Conservation (phyloP, 2,888 invertebrate genomes). For the Synanthedon andrenaeformis region DNA sequence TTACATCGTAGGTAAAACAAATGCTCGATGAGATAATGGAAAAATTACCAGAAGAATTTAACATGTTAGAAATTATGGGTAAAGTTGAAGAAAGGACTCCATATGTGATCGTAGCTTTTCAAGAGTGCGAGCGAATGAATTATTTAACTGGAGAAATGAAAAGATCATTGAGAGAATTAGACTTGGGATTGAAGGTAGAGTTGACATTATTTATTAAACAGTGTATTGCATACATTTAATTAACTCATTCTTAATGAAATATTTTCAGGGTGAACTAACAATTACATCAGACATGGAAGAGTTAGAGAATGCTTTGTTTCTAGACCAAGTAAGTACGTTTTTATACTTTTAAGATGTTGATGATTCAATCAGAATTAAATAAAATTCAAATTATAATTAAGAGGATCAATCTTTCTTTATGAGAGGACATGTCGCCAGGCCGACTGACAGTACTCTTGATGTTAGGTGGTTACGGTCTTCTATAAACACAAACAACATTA, state of each 20-base stretch:
- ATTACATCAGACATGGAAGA: slow-evolving; percentile 98
- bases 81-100: slow-evolving; percentile 96
- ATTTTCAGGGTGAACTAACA: slow-evolving; percentile 86
- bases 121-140: slow-evolving; percentile 98
- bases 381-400: neutral
- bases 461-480: too few species aligned
- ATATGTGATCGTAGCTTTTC: slow-evolving; percentile 94
- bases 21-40: slow-evolving; percentile 95
- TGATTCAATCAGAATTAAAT: neutral
- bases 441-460: too few species aligned
- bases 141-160: slow-evolving; percentile 91
- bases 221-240: neutral
- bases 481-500: too few species aligned
- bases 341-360: neutral
- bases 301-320: slow-evolving; percentile 89
- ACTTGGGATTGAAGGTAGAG: slow-evolving; percentile 89
- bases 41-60: slow-evolving; percentile 95
- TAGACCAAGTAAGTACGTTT: slow-evolving; percentile 77
- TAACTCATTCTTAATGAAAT: neutral
- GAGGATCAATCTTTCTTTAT: neutral
- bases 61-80: slow-evolving; percentile 94
- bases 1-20: slow-evolving; percentile 81
- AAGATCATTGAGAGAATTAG: slow-evolving; percentile 89
- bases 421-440: too few species aligned
- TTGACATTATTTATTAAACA: neutral